Percentiles rank a stretch among this genome's conserved stretches.
Evolutionary conservation across 2,888 invertebrate genomes (phyloP).

Genomic region (Boloria euphrosyne): DNA sequence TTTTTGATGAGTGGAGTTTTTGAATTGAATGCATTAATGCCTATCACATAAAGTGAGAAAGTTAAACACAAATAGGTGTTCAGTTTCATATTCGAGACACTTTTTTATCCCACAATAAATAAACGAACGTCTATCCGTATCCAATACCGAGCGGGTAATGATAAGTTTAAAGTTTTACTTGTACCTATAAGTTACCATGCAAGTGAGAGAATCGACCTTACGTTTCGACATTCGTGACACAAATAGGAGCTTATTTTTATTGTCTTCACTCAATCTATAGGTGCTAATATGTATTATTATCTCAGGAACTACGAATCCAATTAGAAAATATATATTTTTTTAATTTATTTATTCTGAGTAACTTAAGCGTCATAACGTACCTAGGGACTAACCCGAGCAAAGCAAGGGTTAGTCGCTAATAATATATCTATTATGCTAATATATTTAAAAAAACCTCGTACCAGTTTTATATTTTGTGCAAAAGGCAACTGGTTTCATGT

Average conservation of each 20-base stretch:
- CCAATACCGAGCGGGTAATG: neutral
- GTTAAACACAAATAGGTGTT: slow-evolving; percentile 24
- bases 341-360: no score
- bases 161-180: neutral
- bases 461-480: no score
- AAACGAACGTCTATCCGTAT: slow-evolving; percentile 25
- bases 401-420: no score
- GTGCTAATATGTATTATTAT: no score
- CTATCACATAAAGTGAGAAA: slow-evolving; percentile 32
- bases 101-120: neutral
- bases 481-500: no score
- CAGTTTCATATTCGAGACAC: slow-evolving; percentile 27
- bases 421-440: no score
- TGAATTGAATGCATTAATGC: slow-evolving; percentile 49
- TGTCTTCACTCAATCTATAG: neutral
- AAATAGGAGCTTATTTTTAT: slow-evolving; percentile 5
- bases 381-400: no score
- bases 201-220: slow-evolving; percentile 9
- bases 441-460: no score
- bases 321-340: no score
- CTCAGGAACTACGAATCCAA: no score
- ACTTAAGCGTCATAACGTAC: no score
- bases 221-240: neutral
- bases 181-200: slow-evolving; percentile 6
- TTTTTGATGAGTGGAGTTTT: slow-evolving; percentile 67